phyloP scores from a whole-genome alignment of 2,888 invertebrate genomes.

The Serrognathus titanus region DNA sequence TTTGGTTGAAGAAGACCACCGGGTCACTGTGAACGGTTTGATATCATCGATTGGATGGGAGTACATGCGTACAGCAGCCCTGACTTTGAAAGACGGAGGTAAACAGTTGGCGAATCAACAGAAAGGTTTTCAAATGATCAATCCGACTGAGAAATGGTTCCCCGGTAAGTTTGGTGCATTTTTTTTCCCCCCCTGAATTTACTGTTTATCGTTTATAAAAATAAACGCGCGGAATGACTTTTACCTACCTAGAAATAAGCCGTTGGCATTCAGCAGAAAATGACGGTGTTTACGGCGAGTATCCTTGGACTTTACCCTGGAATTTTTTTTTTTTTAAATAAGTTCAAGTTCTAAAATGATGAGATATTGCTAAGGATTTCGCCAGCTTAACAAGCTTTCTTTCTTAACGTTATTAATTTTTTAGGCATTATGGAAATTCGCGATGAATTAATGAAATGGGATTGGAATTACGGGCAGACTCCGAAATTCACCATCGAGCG shows the following conservation, averaged over 20 bases:
- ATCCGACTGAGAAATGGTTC: constrained; percentile 86
- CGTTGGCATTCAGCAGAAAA: no score
- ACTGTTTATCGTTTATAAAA: no score
- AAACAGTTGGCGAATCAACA: constrained; percentile 68
- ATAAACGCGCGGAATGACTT: no score
- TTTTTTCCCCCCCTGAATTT: no score
- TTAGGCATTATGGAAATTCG: constrained; percentile 69
- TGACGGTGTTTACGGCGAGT: no score
- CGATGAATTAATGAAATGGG: constrained; percentile 72
- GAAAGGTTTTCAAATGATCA: constrained; percentile 79
- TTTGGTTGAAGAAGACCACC: constrained; percentile 70
- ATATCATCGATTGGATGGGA: constrained; percentile 80
- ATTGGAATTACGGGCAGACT: constrained; percentile 85
- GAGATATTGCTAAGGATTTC: no score
- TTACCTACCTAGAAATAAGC: no score
- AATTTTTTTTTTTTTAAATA: no score
- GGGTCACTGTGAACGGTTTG: constrained; percentile 67
- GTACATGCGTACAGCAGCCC: constrained; percentile 71
- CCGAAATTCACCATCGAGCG: constrained; percentile 77
- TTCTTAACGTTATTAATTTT: constrained; percentile 9
- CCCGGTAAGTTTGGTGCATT: constrained; percentile 57
- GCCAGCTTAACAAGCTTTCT: no score
- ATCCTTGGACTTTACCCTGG: no score
- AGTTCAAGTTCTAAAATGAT: no score
- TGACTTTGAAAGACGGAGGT: constrained; percentile 69